Base-by-base conservation (phyloP, 2,113 vertebrate species). In the Burhinus oedicnemus region DNA sequence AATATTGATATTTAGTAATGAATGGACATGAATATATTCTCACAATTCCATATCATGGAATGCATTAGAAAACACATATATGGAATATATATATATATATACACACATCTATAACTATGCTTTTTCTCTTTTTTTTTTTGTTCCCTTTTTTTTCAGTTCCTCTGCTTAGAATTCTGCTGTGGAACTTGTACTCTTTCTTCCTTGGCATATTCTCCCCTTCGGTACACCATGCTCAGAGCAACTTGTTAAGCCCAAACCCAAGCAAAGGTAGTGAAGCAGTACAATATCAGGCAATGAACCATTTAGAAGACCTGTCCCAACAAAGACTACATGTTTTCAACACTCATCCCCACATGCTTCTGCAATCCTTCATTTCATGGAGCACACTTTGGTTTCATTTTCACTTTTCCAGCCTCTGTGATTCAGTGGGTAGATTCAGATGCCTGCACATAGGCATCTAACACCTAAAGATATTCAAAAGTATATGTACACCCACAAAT, bases 321-420 rank as follows among this genome's bases (percentile, higher is more conserved):
- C 5, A 79, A 49, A 58, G 18, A 30, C 13, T 36, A 12, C 7
- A 27, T 19, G 8, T 55, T 60, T 89, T 66, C 42, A 26, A 51
- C 11, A 9, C 5, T 49, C 57, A 57, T n/a, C 15, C 36, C 5
- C 5, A 3, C 12, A 23, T 3, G 2, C 2, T 54, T 65, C 58
- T 80, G 29, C 29, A 54, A 6, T 26, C 15, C 72, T 82, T 68
- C 16, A 44, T 61, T 61, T 62, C 44, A 65, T 14, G 22, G 7
- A 71, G 1, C 15, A 30, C 11, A 44, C 1, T 6, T 23, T 19
- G 2, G 29, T 60, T 70, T 29, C 18, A 32, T n/a, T 74, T 74
- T 40, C 30, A 12, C 40, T 21, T 76, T 81, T 54, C 14, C 64
- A 86, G 6, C 3, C 36, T 69, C 34, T 65, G 45, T 66, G 8